Evolutionary conservation across 2,797 vertebrate genomes (phyloP), one percentile per base, ranked within the genome.

Genomic region (Semaprochilodus insignis): DNA sequence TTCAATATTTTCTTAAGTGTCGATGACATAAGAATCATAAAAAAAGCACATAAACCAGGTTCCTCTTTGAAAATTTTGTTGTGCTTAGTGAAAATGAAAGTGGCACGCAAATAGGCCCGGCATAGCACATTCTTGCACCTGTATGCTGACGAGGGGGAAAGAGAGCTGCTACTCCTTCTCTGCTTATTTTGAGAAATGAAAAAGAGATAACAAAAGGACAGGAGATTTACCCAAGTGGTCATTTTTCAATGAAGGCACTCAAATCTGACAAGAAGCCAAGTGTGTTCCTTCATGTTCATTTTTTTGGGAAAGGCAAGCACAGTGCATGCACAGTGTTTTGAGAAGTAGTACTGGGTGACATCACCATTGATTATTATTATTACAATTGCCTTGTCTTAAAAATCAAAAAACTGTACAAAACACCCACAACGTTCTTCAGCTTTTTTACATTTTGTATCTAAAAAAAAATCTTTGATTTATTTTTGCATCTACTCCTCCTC

Each of bases 231-330:
- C 31, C 86, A 97, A 97, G 96, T 97, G 97, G 96, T 97, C 96
- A 94, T 95, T 96, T 90, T 93, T 93, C 75, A 94, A 97, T 95
- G 95, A 99, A 99, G 97, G 97, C 97, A 98, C 97, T 98, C 95
- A 93, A 93, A 93, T 96, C 94, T 96, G 96, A 96, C 95, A 92
- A 67, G 95, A 97, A 97, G 96, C 96, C 94, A 96, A 95, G 93
- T 94, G 94, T 95, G 93, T 90, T 92, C 96, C 93, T 94, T 94
- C 89, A 86, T 81, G 78, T 86, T 85, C 63, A 27, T 85, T 92
- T 44, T n/a, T 69, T 91, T 90, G 88, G 90, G 92, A 91, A 97
- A 97, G 96, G 95, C 95, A 92, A 97, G 96, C 96, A 94, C 96
- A 96, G 95, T 93, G 93, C 97, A 98, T 98, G 97, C 97, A 97